Percentiles rank a stretch among this genome's conserved stretches.
Evolutionary conservation across 1,140 invertebrate genomes (phyloP).

Genomic region (Brachionus koreanus): DNA sequence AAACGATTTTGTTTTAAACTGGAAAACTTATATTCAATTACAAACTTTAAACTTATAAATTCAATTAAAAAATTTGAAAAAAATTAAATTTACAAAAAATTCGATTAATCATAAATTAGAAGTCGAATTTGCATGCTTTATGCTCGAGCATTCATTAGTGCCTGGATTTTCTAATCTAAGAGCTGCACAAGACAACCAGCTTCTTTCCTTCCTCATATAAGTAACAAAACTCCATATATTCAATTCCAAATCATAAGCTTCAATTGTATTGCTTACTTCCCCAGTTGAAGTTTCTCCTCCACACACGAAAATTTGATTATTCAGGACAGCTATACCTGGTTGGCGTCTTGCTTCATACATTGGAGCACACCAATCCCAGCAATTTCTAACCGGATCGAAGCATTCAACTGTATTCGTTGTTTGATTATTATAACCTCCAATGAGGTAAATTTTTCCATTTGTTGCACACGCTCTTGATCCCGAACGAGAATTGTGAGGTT

Average conservation of each 20-base stretch:
- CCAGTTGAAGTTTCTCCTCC: conserved; percentile 58
- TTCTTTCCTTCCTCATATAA: conserved; percentile 60
- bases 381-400: conserved; percentile 94
- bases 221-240: conserved; percentile 60
- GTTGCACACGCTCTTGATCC: conserved; percentile 61
- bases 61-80: background rate
- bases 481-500: conserved; percentile 60
- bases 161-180: conserved; percentile 47
- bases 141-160: background rate
- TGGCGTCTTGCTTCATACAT: conserved; percentile 61
- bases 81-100: background rate
- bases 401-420: conserved; percentile 66
- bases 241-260: conserved; percentile 59
- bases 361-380: conserved; percentile 67
- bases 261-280: conserved; percentile 60
- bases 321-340: conserved; percentile 60
- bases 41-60: too few relatives aligned
- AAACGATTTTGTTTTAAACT: too few relatives aligned
- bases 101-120: conserved; percentile 1
- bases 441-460: conserved; percentile 61
- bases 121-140: background rate
- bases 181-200: conserved; percentile 62
- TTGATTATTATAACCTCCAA: conserved; percentile 63
- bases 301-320: conserved; percentile 61
- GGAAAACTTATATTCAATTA: too few relatives aligned